Conservation (phyloP, 92 coral and sea anemone species). For the Umimayanthus chanpuru region DNA sequence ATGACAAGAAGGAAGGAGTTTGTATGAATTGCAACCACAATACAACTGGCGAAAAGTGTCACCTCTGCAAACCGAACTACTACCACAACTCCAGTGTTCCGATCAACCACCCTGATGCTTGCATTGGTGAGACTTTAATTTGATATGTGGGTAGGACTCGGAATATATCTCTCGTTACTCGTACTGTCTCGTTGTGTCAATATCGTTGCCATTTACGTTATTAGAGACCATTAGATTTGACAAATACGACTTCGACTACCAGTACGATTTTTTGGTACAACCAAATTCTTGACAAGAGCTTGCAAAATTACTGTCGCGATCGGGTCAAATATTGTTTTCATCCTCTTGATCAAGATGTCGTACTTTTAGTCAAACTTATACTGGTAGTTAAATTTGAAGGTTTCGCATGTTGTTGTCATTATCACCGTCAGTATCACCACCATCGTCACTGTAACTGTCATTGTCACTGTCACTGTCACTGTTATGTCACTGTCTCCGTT, state of each 20-base stretch:
- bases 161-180: not conserved
- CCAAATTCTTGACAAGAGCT: too few relatives aligned
- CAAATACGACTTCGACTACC: too few relatives aligned
- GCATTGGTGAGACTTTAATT: conserved; percentile 69
- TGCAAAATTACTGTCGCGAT: too few relatives aligned
- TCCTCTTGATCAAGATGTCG: too few relatives aligned
- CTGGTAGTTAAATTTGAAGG: not conserved
- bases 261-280: too few relatives aligned
- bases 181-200: not conserved
- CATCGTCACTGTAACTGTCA: not conserved
- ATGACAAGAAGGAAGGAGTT: conserved; percentile 77
- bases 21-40: conserved; percentile 83
- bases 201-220: not conserved
- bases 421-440: too few relatives aligned
- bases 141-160: too few relatives aligned
- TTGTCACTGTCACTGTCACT: not conserved
- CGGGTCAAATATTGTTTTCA: too few relatives aligned
- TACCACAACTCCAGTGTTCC: conserved; percentile 68
- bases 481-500: not conserved
- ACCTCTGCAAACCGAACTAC: conserved; percentile 68
- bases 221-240: too few relatives aligned
- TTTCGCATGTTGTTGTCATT: not conserved
- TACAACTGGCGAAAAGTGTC: conserved; percentile 80
- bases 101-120: conserved; percentile 67
- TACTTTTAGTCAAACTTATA: too few relatives aligned